Evolutionary conservation across 2,113 vertebrate genomes (phyloP).

Genomic region (Micronisus gabar): DNA sequence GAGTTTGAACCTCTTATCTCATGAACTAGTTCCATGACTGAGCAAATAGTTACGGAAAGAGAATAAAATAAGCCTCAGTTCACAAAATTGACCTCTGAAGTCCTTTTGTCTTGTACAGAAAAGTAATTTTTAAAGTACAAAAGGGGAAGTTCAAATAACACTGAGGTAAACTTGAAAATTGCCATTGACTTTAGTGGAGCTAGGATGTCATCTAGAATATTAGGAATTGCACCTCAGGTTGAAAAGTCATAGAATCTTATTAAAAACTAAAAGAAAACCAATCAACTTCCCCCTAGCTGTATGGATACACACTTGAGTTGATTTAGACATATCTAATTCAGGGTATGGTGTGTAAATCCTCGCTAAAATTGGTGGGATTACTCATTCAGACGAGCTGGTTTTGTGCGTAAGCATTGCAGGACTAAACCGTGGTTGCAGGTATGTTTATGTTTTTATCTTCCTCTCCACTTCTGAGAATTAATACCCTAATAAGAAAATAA

Average conservation of each 20-base stretch:
- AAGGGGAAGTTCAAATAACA: not conserved
- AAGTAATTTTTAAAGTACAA: not conserved
- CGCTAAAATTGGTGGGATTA: constrained; percentile 25
- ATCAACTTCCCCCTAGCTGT: not conserved
- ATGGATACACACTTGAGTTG: not conserved
- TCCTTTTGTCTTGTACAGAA: not conserved
- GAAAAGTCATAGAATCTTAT: not conserved
- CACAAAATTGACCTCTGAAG: not conserved
- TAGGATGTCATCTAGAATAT: not conserved
- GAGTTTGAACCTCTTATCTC: not conserved
- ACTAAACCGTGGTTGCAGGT: not conserved
- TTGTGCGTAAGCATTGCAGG: not conserved
- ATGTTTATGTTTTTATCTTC: not conserved
- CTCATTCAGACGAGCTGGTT: not conserved
- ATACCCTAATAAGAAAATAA: constrained; percentile 23
- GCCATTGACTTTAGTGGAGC: not conserved
- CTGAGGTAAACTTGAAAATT: not conserved
- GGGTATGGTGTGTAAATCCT: not conserved
- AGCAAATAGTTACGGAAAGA: not conserved
- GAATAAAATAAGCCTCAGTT: not conserved
- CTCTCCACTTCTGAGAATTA: constrained; percentile 39
- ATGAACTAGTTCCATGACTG: not conserved
- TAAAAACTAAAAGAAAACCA: not conserved
- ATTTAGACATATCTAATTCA: not conserved
- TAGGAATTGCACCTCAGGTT: not conserved